phyloP scores from a whole-genome alignment of 2,888 invertebrate genomes.

The Synergus umbraculus region DNA sequence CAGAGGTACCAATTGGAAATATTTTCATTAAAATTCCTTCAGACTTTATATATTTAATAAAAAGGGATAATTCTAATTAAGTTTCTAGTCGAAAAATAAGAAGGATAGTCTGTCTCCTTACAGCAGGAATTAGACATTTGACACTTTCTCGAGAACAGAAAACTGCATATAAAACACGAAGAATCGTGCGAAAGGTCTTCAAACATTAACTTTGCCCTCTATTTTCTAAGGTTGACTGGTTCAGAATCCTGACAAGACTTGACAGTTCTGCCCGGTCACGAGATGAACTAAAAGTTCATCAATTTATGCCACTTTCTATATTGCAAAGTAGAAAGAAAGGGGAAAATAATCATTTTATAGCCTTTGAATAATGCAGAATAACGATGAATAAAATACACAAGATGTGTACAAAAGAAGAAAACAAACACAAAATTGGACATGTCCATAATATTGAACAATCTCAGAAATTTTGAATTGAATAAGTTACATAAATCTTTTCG shows the following conservation, averaged over 20 bases:
- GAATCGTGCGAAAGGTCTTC: slow-evolving; percentile 32
- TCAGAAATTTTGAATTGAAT: neutral
- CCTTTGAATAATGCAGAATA: neutral
- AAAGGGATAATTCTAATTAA: no score
- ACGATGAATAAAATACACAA: neutral
- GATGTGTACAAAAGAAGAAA: neutral
- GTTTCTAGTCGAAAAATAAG: neutral
- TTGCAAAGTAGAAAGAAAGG: neutral
- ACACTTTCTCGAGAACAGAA: slow-evolving; percentile 23
- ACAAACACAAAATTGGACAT: neutral
- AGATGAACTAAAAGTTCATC: slow-evolving; percentile 46
- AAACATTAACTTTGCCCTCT: slow-evolving; percentile 19
- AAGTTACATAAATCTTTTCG: no score
- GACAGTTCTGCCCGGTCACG: slow-evolving; percentile 48
- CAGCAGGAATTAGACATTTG: neutral
- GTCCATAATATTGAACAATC: neutral
- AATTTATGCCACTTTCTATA: slow-evolving; percentile 59
- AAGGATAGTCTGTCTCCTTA: neutral
- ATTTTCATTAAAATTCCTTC: neutral
- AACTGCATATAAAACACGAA: slow-evolving; percentile 4
- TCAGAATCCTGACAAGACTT: slow-evolving; percentile 1
- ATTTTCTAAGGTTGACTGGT: slow-evolving; percentile 11
- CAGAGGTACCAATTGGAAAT: neutral
- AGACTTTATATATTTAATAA: neutral
- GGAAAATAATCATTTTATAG: neutral